Percentiles rank a stretch among this genome's conserved stretches.
Evolutionary conservation across 2,113 vertebrate species (phyloP).

Genomic region (Clarias batrachus): DNA sequence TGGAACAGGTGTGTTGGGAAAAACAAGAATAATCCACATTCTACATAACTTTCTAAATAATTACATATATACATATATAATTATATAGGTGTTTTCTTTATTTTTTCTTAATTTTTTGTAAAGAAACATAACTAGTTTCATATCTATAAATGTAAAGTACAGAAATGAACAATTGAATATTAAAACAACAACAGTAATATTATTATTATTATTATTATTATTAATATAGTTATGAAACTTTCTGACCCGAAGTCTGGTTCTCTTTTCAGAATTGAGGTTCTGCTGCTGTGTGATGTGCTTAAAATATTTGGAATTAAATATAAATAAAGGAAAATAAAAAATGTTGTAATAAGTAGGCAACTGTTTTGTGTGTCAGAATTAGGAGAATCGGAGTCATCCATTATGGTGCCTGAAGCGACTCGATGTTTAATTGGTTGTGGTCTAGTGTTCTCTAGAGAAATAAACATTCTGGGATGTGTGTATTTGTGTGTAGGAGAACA

Average conservation of each 20-base stretch:
- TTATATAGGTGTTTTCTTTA: not conserved
- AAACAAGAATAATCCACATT: not conserved
- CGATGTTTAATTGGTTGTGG: constrained; percentile 30
- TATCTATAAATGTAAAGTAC: not conserved
- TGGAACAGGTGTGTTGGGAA: not conserved
- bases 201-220: not conserved
- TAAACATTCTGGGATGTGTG: constrained; percentile 10
- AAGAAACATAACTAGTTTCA: not conserved
- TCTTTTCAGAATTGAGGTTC: not conserved
- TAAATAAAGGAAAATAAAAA: constrained; percentile 4
- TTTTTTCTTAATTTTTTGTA: too few species aligned
- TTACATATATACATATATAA: not conserved
- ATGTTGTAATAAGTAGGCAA: not conserved
- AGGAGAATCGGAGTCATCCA: not conserved
- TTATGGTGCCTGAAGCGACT: constrained; percentile 23
- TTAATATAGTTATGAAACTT: not conserved
- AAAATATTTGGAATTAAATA: constrained; percentile 9
- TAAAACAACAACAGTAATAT: not conserved
- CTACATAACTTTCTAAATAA: not conserved
- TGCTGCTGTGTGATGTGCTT: not conserved
- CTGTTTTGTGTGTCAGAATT: not conserved
- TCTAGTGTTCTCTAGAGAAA: constrained; percentile 12
- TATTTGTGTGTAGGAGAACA: constrained; percentile 17
- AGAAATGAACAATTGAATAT: not conserved
- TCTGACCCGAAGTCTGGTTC: not conserved